Base-by-base conservation (phyloP, 2,888 invertebrate species). In the Stenurella melanura region DNA sequence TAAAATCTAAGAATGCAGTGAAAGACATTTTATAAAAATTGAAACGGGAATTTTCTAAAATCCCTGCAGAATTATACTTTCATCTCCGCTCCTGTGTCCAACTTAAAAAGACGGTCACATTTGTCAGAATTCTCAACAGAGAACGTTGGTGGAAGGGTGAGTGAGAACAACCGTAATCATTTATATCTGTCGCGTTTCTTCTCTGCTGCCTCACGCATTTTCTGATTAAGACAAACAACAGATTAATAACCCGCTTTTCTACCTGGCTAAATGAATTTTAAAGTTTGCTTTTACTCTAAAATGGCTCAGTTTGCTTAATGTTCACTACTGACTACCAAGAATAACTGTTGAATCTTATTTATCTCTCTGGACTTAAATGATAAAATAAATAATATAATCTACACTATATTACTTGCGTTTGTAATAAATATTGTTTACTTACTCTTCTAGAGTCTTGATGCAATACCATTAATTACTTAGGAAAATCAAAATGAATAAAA, bases 151-250 rank as follows among this genome's bases (percentile, higher is more conserved):
- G 67, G 71, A 63, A 61, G 75, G 74, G 77, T 60, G 78, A 79
- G 77, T 60, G 77, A 78, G 77, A 78, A 81, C 75, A 76, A 77
- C 79, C 81, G 75, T 79, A 75, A 81, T 79, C 81, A 79, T 81
- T 81, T 81, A 78, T 81, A 79, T 76, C 77, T 74, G 81, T 79
- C 79, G 66, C 17, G 19, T 30, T 54, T 69, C 58, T 66, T 75
- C 66, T 26, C 67, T 50, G 60, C 54, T 58, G 66, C 63, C 72
- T 42, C 63, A 63, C 72, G 54, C 56, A 54, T 38, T 72, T 67
- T 72, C 54, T 72, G 72, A 72, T 72, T 63, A 61, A 72, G 72
- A 63, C 72, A 72, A 72, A 72, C 63, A 72, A 63, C 63, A 50
- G 50, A 72, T 63, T 72, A 72, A 61, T 71, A 61, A 72, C 50